Base-by-base conservation (phyloP, 1,140 invertebrate species). In the Tetragnatha versicolor region DNA sequence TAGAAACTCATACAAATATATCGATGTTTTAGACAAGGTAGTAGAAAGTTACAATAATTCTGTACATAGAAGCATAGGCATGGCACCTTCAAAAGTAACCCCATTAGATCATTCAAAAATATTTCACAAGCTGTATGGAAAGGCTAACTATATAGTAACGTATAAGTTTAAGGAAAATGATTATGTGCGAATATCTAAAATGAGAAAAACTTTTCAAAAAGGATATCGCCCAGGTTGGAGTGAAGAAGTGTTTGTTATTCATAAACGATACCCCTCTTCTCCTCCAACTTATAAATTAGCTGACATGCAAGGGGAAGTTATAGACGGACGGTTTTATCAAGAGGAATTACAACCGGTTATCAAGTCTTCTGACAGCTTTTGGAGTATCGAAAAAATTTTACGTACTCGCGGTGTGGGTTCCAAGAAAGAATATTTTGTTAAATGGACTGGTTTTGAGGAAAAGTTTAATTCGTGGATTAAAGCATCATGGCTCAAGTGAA, bases 321-420 rank as follows among this genome's bases (percentile, higher is more conserved):
- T 81, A 22, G 33, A 35, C 20, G 58, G 72, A 17, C 33, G 33
- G 3, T 79, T 81, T 47, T 81, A 81, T 79, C 68, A 69, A n/a
- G 9, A 42, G 22, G 80, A 79, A 82, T 29, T 79, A 29, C 29
- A 27, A 20, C 14, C 37, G 39, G 20, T 39, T 1, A 72, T n/a
- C 7, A 35, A 37, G 25, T 12, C 17, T 39, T 2, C 22, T 25
- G 33, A 17, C n/a, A 22, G 27, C 22, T 58, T 22, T 58, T 39
- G 55, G 55, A 47, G 33, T 22, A 29, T 61, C 45, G 55, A 47
- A 75, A 73, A 29, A 61, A 53, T 60, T 42, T 33, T 61, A 37
- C 60, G 49, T 61, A 55, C 4, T 12, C 25, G 51, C 22, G 51
- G 51, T 14, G 42, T 0, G 2, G 69, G 51, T 1, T 22, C 17